phyloP scores from a whole-genome alignment of 2,113 vertebrate genomes.

The Puma concolor region DNA sequence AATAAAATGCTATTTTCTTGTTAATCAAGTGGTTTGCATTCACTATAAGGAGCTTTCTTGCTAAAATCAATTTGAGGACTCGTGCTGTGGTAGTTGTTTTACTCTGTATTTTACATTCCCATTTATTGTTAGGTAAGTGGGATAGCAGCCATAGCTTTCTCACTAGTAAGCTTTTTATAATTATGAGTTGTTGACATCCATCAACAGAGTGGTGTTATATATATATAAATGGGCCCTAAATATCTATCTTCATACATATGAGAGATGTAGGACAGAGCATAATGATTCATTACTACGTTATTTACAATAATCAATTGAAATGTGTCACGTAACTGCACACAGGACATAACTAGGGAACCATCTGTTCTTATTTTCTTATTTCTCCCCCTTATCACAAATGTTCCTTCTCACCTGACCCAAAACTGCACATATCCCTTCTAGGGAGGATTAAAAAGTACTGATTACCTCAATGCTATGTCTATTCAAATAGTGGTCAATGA shows the following conservation, averaged over 20 bases:
- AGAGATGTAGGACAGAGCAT: neutral
- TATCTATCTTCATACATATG: neutral
- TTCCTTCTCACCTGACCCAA: neutral
- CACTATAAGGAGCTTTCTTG: neutral
- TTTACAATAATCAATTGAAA: neutral
- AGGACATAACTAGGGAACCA: neutral
- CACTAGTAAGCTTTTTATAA: conserved; percentile 1
- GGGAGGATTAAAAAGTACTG: neutral
- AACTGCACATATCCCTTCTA: neutral
- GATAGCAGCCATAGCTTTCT: neutral
- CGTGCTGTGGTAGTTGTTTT: neutral
- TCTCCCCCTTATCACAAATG: neutral
- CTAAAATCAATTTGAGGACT: conserved; percentile 16
- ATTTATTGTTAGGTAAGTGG: conserved; percentile 1
- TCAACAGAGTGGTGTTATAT: neutral
- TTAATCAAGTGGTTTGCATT: conserved; percentile 42
- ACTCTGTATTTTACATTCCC: conserved; percentile 21
- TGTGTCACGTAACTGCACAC: neutral
- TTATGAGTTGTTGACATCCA: conserved; percentile 1
- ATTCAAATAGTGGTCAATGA: neutral
- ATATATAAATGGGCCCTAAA: neutral
- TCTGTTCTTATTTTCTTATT: neutral
- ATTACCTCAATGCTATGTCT: neutral
- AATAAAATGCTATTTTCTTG: conserved; percentile 2
- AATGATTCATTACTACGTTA: neutral